Conservation (phyloP, 2,797 vertebrate genomes). For the Clamator glandarius region DNA sequence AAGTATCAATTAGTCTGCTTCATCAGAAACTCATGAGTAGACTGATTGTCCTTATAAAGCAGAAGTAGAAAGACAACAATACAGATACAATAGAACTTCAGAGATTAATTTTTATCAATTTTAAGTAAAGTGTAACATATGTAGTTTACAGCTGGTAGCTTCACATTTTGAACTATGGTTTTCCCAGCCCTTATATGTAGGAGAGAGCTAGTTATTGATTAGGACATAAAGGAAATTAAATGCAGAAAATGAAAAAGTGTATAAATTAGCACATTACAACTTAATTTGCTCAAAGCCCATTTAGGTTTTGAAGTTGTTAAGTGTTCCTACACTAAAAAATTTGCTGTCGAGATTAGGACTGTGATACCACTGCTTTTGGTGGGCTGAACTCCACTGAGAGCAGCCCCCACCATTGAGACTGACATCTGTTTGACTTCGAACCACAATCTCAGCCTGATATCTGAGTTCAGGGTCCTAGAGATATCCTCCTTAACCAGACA, state of each 20-base stretch:
- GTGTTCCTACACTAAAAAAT: background rate
- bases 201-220: background rate
- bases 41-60: background rate
- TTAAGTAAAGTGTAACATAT: background rate
- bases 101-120: background rate
- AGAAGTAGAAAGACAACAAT: background rate
- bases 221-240: background rate
- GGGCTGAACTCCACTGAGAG: background rate
- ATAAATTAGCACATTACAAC: background rate
- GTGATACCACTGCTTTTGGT: background rate
- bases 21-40: background rate
- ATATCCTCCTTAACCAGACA: background rate
- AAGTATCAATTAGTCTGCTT: background rate
- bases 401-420: background rate
- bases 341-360: background rate
- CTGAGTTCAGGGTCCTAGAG: background rate
- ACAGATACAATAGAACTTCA: background rate
- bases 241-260: background rate
- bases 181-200: background rate
- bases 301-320: background rate
- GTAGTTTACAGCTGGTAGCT: background rate
- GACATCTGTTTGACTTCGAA: background rate
- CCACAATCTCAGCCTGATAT: background rate
- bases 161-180: background rate
- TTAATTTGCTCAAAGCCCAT: background rate